These are phyloP conservation scores for Drosophila emarginata DNA, from an alignment of 2,888 invertebrate species.

Conservation along the genomic window DNA sequence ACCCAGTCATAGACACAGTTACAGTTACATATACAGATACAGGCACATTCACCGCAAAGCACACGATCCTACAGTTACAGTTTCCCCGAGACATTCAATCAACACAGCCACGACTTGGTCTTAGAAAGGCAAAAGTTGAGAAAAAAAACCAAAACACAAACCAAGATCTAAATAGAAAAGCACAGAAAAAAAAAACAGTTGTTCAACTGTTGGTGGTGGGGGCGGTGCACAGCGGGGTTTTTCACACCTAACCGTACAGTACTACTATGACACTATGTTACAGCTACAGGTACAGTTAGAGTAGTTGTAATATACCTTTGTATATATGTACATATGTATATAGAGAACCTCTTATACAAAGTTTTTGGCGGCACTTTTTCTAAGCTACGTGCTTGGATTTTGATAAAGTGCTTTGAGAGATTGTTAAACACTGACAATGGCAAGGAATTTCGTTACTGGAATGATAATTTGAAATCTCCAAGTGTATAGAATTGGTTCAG, in stretches of 20 bases:
- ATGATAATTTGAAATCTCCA: slow-evolving; percentile 52
- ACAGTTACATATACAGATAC: slow-evolving; percentile 21
- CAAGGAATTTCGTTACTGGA: slow-evolving; percentile 54
- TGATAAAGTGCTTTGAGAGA: slow-evolving; percentile 33
- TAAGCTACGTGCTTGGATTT: slow-evolving; percentile 29
- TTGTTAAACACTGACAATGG: slow-evolving; percentile 41
- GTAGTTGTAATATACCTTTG: slow-evolving; percentile 1
- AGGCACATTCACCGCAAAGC: slow-evolving; percentile 42
- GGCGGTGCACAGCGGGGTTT: slow-evolving; percentile 32
- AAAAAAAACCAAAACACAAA: slow-evolving; percentile 35
- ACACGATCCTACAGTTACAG: slow-evolving; percentile 44
- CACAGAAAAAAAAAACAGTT: slow-evolving; percentile 26
- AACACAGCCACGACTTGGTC: slow-evolving; percentile 56
- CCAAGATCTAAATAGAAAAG: slow-evolving; percentile 38
- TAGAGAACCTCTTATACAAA: slow-evolving; percentile 42
- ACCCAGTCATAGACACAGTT: slow-evolving; percentile 26
- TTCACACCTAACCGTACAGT: slow-evolving; percentile 51
- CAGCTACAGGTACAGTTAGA: slow-evolving; percentile 3
- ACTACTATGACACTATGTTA: background rate
- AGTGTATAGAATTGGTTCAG: background rate
- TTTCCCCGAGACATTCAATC: slow-evolving; percentile 62
- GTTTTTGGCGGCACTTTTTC: slow-evolving; percentile 37
- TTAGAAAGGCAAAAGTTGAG: slow-evolving; percentile 15
- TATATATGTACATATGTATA: slow-evolving; percentile 22
- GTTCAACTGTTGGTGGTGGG: slow-evolving; percentile 14